Evolutionary conservation across 2,113 vertebrate genomes (phyloP), one percentile per base, ranked within the genome.

Genomic region (Paradisaea rubra): DNA sequence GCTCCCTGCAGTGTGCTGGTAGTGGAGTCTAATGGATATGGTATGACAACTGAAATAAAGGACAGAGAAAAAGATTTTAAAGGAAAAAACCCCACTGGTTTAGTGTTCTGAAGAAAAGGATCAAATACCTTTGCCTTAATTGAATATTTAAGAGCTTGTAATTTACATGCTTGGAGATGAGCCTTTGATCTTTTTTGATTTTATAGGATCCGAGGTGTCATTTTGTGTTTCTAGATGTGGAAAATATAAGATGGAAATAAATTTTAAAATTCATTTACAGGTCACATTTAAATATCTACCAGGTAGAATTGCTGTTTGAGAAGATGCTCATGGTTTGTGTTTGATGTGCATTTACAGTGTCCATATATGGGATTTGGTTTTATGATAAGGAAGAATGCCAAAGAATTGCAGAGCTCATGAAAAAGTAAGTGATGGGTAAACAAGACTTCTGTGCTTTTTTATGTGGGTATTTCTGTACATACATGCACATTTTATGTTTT

Each of bases 281-380:
- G 68, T 89, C 57, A 69, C 27, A 64, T 89, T 86, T 73, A 79
- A 84, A 27, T 92, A 65, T 63, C 57, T 93, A 30, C 44, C 60
- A 89, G 90, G 52, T 78, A 86, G 80, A 56, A 54, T 1, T 94
- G n/a, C 80, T 96, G 35, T 96, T 88, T 94, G 87, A 90, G 79
- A 93, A 74, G 84, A 74, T 93, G 77, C 86, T 97, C 84, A 96
- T 53, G 54, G 81, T 87, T 93, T 97, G 88, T 96, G 88, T 97
- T 95, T 97, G 87, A 84, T 97, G 90, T 96, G 95, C 88, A 96
- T 97, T 96, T 97, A 20, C 98, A 99, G 99, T 99, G 98, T 98
- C 98, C 96, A 99, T 99, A 97, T 98, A 99, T 95, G 99, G 99
- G 66, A 99, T 99, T 97, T 99, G 99, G 99, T 99, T 99, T 98